phyloP scores from a whole-genome alignment of 1,140 invertebrate species.

The Drosophila neocordata region DNA sequence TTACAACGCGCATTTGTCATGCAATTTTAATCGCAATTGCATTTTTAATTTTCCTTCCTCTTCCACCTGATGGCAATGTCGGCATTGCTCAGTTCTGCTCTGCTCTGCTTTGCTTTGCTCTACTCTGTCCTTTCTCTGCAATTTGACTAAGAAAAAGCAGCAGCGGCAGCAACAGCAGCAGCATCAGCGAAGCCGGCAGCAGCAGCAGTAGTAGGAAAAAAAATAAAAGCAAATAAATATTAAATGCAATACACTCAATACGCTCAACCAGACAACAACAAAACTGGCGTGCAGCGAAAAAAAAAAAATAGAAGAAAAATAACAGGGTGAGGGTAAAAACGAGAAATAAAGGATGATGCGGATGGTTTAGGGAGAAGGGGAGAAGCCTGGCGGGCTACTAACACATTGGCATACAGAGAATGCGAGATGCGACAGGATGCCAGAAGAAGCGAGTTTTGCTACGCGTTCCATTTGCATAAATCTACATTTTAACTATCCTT shows the following conservation, averaged over 20 bases:
- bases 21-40: constrained; percentile 80
- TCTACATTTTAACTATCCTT: constrained; percentile 73
- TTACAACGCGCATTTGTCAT: constrained; percentile 73
- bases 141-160: constrained; percentile 44
- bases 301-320: constrained; percentile 9
- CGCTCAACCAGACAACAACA: constrained; percentile 36
- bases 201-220: constrained; percentile 22
- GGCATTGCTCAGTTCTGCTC: constrained; percentile 27
- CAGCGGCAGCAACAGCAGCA: constrained; percentile 10
- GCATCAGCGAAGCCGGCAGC: constrained; percentile 11
- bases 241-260: constrained; percentile 81
- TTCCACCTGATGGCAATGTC: constrained; percentile 64
- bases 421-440: constrained; percentile 56
- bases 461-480: constrained; percentile 71
- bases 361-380: background rate
- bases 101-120: constrained; percentile 18
- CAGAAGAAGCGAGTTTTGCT: constrained; percentile 32
- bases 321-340: background rate
- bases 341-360: background rate
- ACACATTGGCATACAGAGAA: constrained; percentile 62
- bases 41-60: constrained; percentile 80
- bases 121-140: constrained; percentile 8
- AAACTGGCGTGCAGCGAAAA: constrained; percentile 51
- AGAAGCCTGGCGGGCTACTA: constrained; percentile 50
- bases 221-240: constrained; percentile 81